Conservation (phyloP, 2,113 vertebrate genomes). For the Tichodroma muraria region DNA sequence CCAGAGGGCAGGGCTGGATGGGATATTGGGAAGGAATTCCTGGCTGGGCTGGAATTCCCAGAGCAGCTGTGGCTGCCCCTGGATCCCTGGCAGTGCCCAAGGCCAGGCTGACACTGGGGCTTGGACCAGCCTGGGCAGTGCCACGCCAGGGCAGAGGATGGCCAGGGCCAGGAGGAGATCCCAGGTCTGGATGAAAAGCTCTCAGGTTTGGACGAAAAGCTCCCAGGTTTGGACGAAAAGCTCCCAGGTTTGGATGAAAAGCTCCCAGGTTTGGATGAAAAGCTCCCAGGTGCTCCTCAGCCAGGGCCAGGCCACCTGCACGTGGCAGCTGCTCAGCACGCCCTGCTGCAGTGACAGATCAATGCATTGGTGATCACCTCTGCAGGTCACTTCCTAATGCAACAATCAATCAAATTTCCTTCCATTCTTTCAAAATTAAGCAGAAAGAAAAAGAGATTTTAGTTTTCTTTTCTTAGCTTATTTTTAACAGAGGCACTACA, state of each 20-base stretch:
- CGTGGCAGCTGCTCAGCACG: neutral
- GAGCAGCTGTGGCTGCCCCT: neutral
- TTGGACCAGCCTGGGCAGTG: neutral
- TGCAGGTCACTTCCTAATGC: slow-evolving; percentile 17
- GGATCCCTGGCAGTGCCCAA: neutral
- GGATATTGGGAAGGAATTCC: neutral
- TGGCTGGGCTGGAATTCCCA: neutral
- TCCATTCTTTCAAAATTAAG: slow-evolving; percentile 38
- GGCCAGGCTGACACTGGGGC: neutral
- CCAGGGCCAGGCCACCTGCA: neutral
- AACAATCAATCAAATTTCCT: slow-evolving; percentile 6
- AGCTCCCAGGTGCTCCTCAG: neutral
- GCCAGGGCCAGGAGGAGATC: neutral
- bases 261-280: neutral
- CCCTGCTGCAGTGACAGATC: neutral
- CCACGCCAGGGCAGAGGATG: neutral
- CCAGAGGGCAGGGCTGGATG: neutral
- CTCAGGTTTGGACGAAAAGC: no score
- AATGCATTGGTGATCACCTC: neutral
- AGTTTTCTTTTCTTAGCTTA: slow-evolving; percentile 62
- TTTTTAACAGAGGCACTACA: slow-evolving; percentile 66
- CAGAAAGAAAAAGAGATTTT: slow-evolving; percentile 56
- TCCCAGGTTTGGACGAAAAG: neutral
- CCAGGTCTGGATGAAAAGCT: no score
- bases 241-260: no score